Percentiles rank a stretch among this genome's conserved stretches.
Evolutionary conservation across 2,888 invertebrate genomes (phyloP).

Genomic region (Choreutis nemorana): DNA sequence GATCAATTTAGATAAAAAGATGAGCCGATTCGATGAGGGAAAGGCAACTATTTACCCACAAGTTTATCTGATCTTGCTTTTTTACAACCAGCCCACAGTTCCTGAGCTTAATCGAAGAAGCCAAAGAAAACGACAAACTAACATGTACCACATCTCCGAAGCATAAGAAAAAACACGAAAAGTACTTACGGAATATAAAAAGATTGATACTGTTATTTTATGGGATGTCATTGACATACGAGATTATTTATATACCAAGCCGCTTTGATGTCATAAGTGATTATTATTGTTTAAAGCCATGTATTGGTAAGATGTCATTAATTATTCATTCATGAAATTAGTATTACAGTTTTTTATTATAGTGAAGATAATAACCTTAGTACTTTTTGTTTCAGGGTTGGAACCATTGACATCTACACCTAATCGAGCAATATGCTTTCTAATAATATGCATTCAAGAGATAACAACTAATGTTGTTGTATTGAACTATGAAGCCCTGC

Average conservation of each 20-base stretch:
- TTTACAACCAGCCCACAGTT: no score
- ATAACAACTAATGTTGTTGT: constrained; percentile 22
- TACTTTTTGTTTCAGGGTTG: constrained; percentile 34
- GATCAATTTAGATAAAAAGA: no score
- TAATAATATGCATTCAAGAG: constrained; percentile 27
- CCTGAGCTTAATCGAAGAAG: no score
- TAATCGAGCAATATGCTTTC: constrained; percentile 29
- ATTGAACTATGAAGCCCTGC: constrained; percentile 35
- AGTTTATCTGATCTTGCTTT: no score
- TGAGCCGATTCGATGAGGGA: no score
- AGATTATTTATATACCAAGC: constrained; percentile 30
- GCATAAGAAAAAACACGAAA: constrained; percentile 20
- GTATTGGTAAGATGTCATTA: constrained; percentile 50
- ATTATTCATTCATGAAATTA: no score
- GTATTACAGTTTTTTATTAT: no score
- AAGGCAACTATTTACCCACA: no score
- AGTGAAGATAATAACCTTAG: no score
- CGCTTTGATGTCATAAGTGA: constrained; percentile 21
- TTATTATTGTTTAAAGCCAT: constrained; percentile 35
- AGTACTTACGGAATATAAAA: constrained; percentile 25
- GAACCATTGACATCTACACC: constrained; percentile 27
- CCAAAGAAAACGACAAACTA: no score
- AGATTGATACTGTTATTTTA: constrained; percentile 31
- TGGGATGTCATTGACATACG: constrained; percentile 21
- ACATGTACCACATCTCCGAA: no score